Evolutionary conservation across 2,888 invertebrate species (phyloP).

Genomic region (Apocheima hispidaria): DNA sequence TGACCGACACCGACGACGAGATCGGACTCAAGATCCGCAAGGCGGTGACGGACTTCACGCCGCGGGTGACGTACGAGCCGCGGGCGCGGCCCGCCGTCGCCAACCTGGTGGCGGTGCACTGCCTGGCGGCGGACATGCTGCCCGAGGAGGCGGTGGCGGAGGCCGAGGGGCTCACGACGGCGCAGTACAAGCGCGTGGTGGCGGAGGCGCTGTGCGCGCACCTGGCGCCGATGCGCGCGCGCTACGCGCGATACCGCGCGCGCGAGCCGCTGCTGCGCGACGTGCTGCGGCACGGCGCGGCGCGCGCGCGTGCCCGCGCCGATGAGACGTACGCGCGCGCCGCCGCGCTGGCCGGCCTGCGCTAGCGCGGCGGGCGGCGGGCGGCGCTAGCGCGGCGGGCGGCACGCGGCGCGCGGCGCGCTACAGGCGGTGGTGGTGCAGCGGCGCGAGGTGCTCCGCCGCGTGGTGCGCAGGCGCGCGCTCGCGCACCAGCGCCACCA

Average conservation of each 20-base stretch:
- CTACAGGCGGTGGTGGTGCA: constrained; percentile 43
- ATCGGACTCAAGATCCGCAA: constrained; percentile 88
- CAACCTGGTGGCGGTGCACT: constrained; percentile 93
- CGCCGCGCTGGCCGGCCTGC: constrained; percentile 86
- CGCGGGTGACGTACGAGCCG: constrained; percentile 93
- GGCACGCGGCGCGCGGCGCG: constrained; percentile 58
- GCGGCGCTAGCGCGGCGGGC: constrained; percentile 58
- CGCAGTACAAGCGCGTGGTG: constrained; percentile 84
- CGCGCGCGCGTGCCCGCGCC: constrained; percentile 88
- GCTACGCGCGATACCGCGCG: constrained; percentile 67
- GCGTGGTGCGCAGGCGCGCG: constrained; percentile 59
- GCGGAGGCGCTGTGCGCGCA: constrained; percentile 77
- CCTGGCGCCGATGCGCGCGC: constrained; percentile 75
- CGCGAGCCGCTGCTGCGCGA: constrained; percentile 83
- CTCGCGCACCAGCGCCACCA: constrained; percentile 83
- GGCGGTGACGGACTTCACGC: constrained; percentile 95
- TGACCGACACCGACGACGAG: constrained; percentile 88
- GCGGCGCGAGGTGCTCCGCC: constrained; percentile 40
- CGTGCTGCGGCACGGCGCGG: constrained; percentile 73
- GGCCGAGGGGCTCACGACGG: constrained; percentile 89
- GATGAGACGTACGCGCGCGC: constrained; percentile 86
- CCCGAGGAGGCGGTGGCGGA: constrained; percentile 90
- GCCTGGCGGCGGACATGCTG: constrained; percentile 88
- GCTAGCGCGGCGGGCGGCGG: constrained; percentile 58
- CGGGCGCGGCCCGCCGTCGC: constrained; percentile 93